A percentile compares a stretch with the other conserved stretches of the same genome.
Conservation (phyloP, 2,888 invertebrate genomes). For the Leptinotarsa juncta region DNA sequence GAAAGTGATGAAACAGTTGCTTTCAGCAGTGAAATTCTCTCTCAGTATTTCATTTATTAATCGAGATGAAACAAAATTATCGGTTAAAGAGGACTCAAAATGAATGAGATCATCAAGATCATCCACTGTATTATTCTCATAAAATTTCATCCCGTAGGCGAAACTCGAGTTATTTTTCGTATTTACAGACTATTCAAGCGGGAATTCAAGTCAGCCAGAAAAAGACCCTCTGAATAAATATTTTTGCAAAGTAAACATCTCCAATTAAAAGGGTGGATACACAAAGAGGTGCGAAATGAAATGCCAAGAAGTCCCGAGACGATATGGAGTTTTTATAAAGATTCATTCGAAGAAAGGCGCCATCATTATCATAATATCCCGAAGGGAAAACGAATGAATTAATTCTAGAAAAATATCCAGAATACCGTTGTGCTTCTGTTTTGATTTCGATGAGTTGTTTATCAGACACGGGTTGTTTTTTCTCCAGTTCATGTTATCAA, state of each 20-base stretch:
- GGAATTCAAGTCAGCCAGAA: conserved; percentile 16
- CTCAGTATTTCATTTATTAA: background rate
- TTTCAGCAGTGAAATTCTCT: no score
- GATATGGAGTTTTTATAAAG: conserved; percentile 14
- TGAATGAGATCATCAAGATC: conserved; percentile 6
- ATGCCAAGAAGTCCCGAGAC: conserved; percentile 19
- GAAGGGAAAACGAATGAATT: background rate
- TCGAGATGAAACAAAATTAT: background rate
- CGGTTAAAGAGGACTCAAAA: background rate
- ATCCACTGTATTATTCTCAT: background rate
- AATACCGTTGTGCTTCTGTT: background rate
- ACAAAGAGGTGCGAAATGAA: conserved; percentile 23
- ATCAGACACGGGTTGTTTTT: background rate
- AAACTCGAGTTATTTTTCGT: conserved; percentile 5
- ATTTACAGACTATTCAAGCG: conserved; percentile 8
- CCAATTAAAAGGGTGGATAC: conserved; percentile 24
- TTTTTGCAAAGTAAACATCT: conserved; percentile 24
- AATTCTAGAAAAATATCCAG: conserved; percentile 16
- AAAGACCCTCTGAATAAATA: conserved; percentile 20
- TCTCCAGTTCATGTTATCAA: background rate
- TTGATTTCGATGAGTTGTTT: conserved; percentile 1
- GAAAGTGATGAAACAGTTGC: no score
- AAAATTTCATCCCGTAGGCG: background rate
- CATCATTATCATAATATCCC: conserved; percentile 23
- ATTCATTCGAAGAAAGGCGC: conserved; percentile 3